Base-by-base conservation (phyloP, 1,140 invertebrate species). In the Drosophila varians region DNA sequence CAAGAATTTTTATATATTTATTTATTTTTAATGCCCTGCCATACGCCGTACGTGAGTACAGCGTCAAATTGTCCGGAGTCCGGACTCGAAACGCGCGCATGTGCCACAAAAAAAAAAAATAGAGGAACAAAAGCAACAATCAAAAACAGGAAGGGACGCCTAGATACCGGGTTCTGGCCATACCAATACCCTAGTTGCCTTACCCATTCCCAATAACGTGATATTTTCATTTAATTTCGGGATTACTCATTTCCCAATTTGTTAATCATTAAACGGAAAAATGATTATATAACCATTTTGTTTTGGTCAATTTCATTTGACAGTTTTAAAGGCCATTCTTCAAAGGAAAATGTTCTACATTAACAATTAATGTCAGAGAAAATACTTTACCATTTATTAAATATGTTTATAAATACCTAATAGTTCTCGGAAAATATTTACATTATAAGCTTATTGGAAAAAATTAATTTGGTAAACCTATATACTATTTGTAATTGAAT, bases 1-100 rank as follows among this genome's bases (percentile, higher is more conserved):
- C 58, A 86, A 76, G 73, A 74, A 87, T 87, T 74, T 79, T 49
- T 87, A 80, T 87, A 69, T 76, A 74, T 74, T 54, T 56, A 80
- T 75, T 84, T 75, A 78, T 66, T 79, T 84, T 77, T 80, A 86
- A 87, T 86, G 80, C 62, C 55, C 53, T 58, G 70, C 40, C 47
- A 36, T 42, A 56, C 46, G 52, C 36, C 36, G 80, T 86, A 84
- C 80, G 82, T 86, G 82, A 80, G 80, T 11, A 62, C 40, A 73
- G 75, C 61, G 72, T 48, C 57, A 76, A 86, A 86, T 86, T 72
- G 43, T 73, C 56, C 56, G 57, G 71, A 74, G 61, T 73, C 56
- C 55, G 56, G 71, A 73, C 57, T 76, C 54, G 68, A 74, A 74
- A 74, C 71, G 71, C 71, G 71, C 71, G 71, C 71, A 74, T 74